Base-by-base conservation (phyloP, 2,888 invertebrate genomes). In the Cosmorhoe ocellata region DNA sequence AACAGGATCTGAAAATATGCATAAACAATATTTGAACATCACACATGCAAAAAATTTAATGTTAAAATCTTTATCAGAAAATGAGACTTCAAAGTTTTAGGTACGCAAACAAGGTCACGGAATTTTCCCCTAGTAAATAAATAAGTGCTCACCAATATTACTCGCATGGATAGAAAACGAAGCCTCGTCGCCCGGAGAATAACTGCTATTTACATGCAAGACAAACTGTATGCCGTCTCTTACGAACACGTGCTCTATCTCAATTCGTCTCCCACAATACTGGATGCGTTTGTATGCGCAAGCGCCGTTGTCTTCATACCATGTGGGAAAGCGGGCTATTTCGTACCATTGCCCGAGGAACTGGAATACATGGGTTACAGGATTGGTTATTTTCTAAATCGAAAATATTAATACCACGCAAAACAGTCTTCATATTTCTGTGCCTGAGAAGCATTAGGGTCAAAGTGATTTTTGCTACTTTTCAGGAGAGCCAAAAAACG, bases 261-360 rank as follows among this genome's bases (percentile, higher is more conserved):
- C 81, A 3, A 90, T 72, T 0, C 67, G 63, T 11, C 82, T 66
- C 0, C 76, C 83, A 46, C 89, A 88, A 7, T 74, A 71, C 12
- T 80, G 74, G 14, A 90, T 68, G 0, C 69, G 63, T 50, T 86
- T 85, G 61, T 74, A 79, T 0, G 88, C 79, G 52, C 90, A 90
- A 0, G 73, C 53, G 0, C 85, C 82, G 2, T 61, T 49, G 2
- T 73, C 62, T 32, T 89, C 87, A 50, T 81, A 89, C 86, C 85
- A 88, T 0, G 74, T 67, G 0, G 88, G 88, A 38, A 80, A 84
- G 1, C 85, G 69, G 43, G 86, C 75, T 11, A 87, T 76, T 44
- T 82, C 87, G 42, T 81, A 81, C 90, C 90, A 90, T 46, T 66
- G 66, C 0, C 90, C 90, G 1, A 84, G 67, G 39, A 90, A 90